Evolutionary conservation across 2,888 invertebrate species (phyloP).

Genomic region (Harpalus rufipes): DNA sequence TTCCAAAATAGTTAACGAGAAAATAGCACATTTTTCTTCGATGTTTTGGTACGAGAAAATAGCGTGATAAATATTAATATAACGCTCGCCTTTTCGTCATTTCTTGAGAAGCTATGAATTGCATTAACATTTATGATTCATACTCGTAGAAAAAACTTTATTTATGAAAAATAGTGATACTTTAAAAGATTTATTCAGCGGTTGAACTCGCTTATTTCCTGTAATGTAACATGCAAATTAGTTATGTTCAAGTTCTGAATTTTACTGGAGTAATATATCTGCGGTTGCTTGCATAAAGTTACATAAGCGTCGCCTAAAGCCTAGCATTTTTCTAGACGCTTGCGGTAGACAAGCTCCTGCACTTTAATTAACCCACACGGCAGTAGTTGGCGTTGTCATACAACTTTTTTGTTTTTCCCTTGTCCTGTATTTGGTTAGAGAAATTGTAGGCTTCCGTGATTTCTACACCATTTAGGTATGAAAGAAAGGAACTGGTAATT

Average conservation of each 20-base stretch:
- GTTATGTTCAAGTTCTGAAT: neutral
- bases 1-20: slow-evolving; percentile 15
- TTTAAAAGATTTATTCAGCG: neutral
- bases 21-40: slow-evolving; percentile 25
- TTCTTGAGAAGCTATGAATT: slow-evolving; percentile 26
- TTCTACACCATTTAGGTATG: slow-evolving; percentile 50
- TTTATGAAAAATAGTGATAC: neutral
- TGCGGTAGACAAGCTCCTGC: slow-evolving; percentile 11
- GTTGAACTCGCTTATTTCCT: neutral
- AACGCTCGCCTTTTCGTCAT: slow-evolving; percentile 14
- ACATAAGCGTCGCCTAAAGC: slow-evolving; percentile 28
- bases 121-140: slow-evolving; percentile 2
- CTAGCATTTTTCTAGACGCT: slow-evolving; percentile 36
- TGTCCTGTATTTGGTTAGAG: slow-evolving; percentile 50
- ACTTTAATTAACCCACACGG: slow-evolving; percentile 3
- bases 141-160: neutral
- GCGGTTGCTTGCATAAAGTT: slow-evolving; percentile 4
- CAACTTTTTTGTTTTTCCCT: slow-evolving; percentile 25
- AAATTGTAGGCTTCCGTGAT: slow-evolving; percentile 55
- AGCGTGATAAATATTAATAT: slow-evolving; percentile 40
- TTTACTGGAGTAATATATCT: slow-evolving; percentile 23
- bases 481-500: slow-evolving; percentile 52
- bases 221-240: slow-evolving; percentile 6
- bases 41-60: slow-evolving; percentile 25
- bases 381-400: neutral